Percentiles rank a stretch among this genome's conserved stretches.
Evolutionary conservation across 2,888 invertebrate species (phyloP).

Genomic region (Lycaena phlaeas): DNA sequence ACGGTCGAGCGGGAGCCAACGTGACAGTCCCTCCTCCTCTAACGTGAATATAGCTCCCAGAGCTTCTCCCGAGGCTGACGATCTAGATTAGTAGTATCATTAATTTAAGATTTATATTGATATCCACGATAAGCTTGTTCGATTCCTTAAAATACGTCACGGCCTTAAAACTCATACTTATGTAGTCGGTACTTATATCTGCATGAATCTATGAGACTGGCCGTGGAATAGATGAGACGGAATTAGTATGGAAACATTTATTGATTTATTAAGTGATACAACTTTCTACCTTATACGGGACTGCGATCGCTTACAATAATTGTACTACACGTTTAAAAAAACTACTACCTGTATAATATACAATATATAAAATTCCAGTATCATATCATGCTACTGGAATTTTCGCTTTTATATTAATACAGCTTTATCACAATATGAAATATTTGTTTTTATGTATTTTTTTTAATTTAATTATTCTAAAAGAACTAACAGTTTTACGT

Average conservation of each 20-base stretch:
- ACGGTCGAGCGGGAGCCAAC: conserved; percentile 29
- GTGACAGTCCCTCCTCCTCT: conserved; percentile 9
- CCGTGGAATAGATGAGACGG: background rate
- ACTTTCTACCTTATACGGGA: background rate
- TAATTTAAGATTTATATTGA: conserved; percentile 15
- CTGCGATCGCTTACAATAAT: too few species aligned
- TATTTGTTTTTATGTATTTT: too few species aligned
- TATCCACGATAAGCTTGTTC: conserved; percentile 17
- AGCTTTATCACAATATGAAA: too few species aligned
- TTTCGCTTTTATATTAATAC: too few species aligned
- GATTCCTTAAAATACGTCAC: background rate
- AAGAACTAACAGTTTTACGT: too few species aligned
- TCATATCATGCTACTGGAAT: too few species aligned
- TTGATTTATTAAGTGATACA: background rate
- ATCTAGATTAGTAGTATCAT: conserved; percentile 37
- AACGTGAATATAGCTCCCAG: conserved; percentile 33
- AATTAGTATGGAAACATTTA: background rate
- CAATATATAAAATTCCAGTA: too few species aligned
- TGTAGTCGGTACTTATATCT: background rate
- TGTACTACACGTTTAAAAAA: too few species aligned
- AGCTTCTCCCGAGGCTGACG: conserved; percentile 49
- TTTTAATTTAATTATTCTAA: too few species aligned
- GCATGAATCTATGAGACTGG: background rate
- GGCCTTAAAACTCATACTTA: background rate
- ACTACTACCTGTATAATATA: too few species aligned